phyloP scores from a whole-genome alignment of 2,113 vertebrate genomes.

The Psophia crepitans region DNA sequence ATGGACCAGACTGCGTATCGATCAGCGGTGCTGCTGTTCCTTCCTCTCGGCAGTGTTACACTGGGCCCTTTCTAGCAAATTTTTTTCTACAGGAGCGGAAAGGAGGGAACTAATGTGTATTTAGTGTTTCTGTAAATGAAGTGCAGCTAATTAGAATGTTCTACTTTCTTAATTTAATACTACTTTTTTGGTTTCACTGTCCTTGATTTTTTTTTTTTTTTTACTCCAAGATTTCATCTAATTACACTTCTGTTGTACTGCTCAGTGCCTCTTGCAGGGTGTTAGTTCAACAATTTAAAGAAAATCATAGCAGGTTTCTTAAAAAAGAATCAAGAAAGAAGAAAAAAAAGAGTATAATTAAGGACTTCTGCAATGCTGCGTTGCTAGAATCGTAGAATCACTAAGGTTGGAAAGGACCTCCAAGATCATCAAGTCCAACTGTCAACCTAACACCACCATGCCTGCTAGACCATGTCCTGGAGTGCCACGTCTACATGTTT shows the following conservation, averaged over 20 bases:
- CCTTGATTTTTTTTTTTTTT: background rate
- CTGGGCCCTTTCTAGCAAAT: background rate
- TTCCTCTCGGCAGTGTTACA: background rate
- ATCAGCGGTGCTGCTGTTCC: background rate
- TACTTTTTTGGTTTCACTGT: background rate
- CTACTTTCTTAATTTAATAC: background rate
- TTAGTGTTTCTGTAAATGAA: background rate
- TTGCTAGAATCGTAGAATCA: too few species aligned
- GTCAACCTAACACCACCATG: too few species aligned
- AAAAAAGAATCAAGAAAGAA: background rate
- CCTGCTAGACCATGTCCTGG: too few species aligned
- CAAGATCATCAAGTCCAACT: too few species aligned
- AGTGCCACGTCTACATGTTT: too few species aligned
- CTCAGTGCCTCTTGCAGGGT: background rate
- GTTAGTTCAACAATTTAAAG: background rate
- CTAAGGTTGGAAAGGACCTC: too few species aligned
- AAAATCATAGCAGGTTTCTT: background rate
- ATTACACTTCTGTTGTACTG: background rate
- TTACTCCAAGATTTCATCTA: background rate
- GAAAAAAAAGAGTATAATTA: too few species aligned
- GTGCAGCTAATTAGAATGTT: background rate
- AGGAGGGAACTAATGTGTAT: background rate
- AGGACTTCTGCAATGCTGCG: background rate
- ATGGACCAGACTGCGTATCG: accelerated
- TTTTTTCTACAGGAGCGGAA: too few species aligned